These are phyloP conservation scores for Ceramica pisi DNA, from an alignment of 2,888 invertebrate species.

Conservation along the genomic window DNA sequence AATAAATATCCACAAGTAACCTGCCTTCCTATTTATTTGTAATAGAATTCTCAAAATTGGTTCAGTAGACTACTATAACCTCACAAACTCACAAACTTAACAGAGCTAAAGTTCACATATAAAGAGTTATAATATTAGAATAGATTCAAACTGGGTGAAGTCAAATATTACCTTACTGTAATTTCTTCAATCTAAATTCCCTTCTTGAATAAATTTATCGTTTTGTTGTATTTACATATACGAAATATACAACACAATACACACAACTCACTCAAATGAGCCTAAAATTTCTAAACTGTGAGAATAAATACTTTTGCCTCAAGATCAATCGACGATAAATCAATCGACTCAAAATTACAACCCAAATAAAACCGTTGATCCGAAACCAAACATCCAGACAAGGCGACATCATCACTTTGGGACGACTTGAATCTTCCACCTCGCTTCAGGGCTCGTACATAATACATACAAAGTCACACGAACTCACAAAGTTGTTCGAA, in stretches of 20 bases:
- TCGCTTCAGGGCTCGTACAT: neutral
- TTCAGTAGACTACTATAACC: too few relatives aligned
- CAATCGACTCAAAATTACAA: neutral
- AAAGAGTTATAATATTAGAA: too few relatives aligned
- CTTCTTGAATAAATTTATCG: too few relatives aligned
- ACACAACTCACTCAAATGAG: neutral
- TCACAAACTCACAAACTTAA: too few relatives aligned
- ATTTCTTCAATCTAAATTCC: neutral
- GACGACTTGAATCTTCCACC: neutral
- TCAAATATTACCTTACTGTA: too few relatives aligned
- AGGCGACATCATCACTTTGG: neutral
- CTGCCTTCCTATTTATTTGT: too few relatives aligned
- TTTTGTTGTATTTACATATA: too few relatives aligned
- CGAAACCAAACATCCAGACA: neutral
- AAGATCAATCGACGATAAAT: neutral
- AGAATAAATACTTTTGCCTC: neutral
- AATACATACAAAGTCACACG: constrained; percentile 1
- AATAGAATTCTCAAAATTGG: too few relatives aligned
- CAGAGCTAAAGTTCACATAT: too few relatives aligned
- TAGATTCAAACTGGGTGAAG: too few relatives aligned
- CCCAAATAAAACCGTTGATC: neutral
- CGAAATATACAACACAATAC: too few relatives aligned
- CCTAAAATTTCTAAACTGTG: neutral
- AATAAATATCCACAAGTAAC: too few relatives aligned
- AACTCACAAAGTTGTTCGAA: neutral